phyloP scores from a whole-genome alignment of 2,113 vertebrate species.

The Lepisosteus osseus region DNA sequence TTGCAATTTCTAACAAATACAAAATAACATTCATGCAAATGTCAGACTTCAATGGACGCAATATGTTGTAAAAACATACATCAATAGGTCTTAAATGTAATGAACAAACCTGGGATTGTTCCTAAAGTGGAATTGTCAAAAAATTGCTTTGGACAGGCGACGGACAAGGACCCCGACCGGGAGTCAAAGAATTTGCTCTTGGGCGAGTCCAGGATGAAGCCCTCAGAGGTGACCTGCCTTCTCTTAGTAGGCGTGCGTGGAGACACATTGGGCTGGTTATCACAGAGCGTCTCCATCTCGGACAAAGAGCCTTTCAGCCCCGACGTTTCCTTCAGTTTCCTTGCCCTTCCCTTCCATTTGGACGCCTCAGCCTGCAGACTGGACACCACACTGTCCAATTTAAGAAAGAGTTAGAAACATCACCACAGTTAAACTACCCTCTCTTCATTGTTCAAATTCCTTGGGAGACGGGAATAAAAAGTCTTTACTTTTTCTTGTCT shows the following conservation, averaged over 20 bases:
- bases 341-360: slow-evolving; percentile 62
- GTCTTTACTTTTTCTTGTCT: too few relatives aligned
- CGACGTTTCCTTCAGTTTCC: slow-evolving; percentile 48
- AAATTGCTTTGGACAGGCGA: slow-evolving; percentile 52
- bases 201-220: slow-evolving; percentile 37
- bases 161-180: slow-evolving; percentile 27
- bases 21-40: slow-evolving; percentile 7
- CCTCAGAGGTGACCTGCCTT: slow-evolving; percentile 6
- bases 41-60: slow-evolving; percentile 1
- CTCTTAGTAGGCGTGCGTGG: slow-evolving; percentile 51
- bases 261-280: neutral
- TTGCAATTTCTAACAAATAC: slow-evolving; percentile 33
- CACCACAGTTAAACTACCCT: too few relatives aligned
- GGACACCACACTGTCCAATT: slow-evolving; percentile 47
- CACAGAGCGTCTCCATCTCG: slow-evolving; percentile 23
- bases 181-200: slow-evolving; percentile 60
- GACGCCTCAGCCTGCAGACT: slow-evolving; percentile 51
- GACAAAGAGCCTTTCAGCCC: neutral
- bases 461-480: too few relatives aligned
- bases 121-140: slow-evolving; percentile 65
- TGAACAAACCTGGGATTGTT: slow-evolving; percentile 46
- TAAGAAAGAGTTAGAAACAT: neutral
- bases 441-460: too few relatives aligned
- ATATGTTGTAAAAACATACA: neutral
- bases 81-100: neutral